Base-by-base conservation (phyloP, 2,888 invertebrate species). In the Drosophila cognata region DNA sequence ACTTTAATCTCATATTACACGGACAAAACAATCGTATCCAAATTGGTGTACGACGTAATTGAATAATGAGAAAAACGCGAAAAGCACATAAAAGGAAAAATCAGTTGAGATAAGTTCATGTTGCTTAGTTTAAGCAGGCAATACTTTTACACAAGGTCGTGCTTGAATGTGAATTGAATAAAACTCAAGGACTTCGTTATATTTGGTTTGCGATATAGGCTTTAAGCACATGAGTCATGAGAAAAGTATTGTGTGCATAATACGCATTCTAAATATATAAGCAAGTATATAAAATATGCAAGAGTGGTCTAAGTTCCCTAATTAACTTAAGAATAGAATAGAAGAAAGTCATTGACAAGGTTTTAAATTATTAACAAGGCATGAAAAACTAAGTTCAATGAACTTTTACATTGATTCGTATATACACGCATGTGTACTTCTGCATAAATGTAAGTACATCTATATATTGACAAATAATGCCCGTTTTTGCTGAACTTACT, bases 311-410 rank as follows among this genome's bases (percentile, higher is more conserved):
- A 16, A 46, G 16, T 46, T 46, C 16, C 8, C 16, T 16, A 46
- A 16, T 46, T 25, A 25, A 25, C 25, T 46, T 46, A 25, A 25
- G 8, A 25, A 16, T 16, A 16, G 0, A 33, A 33, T 33, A 10
- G n/a, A n/a, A n/a, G 7, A 29, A 29, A 41, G n/a, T 13, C 56
- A 28, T 41, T 29, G 29, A 31, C 5, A 21, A 29, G 8, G 18
- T 7, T 36, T 55, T n/a, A 1, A 7, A 52, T 33, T n/a, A 52
- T 33, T 21, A 7, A 16, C 3, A 29, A n/a, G n/a, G 21, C 28
- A 35, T 25, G 28, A 59, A 35, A 33, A 25, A 28, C 11, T 2
- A 33, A 63, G 75, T 71, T 76, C 51, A 66, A 63, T 71, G 66
- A 75, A 71, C 71, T 48, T 25, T 21, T 29, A 41, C 18, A 38